Evolutionary conservation across 2,888 invertebrate species (phyloP).

Genomic region (Athrips mouffetella): DNA sequence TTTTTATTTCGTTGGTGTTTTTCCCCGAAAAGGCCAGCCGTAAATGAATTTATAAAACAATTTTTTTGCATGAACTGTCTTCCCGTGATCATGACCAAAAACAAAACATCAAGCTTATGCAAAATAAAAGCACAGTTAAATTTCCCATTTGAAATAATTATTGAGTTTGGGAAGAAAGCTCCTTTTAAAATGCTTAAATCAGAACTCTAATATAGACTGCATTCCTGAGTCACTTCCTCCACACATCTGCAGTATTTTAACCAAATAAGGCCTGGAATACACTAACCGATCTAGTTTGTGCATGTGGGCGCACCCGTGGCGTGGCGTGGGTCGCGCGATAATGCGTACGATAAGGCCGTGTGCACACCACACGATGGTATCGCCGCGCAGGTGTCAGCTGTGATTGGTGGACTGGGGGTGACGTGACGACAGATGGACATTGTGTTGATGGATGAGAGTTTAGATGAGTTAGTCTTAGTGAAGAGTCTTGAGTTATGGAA

Average conservation of each 20-base stretch:
- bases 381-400: neutral
- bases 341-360: slow-evolving; percentile 3
- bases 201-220: too few relatives aligned
- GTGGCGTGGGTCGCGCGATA: slow-evolving; percentile 19
- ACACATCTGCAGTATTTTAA: neutral
- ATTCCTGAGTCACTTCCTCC: neutral
- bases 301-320: slow-evolving; percentile 59
- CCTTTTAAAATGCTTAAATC: too few relatives aligned
- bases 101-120: too few relatives aligned
- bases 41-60: too few relatives aligned
- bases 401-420: neutral
- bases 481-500: neutral
- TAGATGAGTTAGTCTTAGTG: neutral
- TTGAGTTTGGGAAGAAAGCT: too few relatives aligned
- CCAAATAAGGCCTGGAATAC: slow-evolving; percentile 31
- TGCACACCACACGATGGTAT: neutral
- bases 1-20: too few relatives aligned
- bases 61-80: too few relatives aligned
- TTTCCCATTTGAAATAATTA: too few relatives aligned
- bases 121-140: neutral
- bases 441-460: neutral
- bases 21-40: too few relatives aligned
- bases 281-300: slow-evolving; percentile 65
- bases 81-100: too few relatives aligned
- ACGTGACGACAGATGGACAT: neutral